Evolutionary conservation across 2,113 vertebrate genomes (phyloP), one percentile per base, ranked within the genome.

Genomic region (Microcebus jonahi): DNA sequence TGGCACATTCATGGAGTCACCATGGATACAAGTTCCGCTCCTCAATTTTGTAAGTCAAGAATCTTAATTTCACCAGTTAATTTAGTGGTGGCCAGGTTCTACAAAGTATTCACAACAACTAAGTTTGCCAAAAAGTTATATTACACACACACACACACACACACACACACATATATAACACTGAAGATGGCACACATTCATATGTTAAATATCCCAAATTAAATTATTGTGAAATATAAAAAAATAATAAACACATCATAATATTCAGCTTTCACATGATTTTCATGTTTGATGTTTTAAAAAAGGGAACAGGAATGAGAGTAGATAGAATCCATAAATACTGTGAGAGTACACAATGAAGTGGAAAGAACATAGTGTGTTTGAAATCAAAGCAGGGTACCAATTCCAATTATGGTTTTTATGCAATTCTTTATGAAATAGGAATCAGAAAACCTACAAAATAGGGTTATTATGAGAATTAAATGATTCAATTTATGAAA

Each of bases 21-120:
- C 96, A 97, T 98, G 97, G 97, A 96, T 91, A 98, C 97, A 89
- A 83, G 75, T 93, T 96, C 89, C 95, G 91, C 31, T 97, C 34
- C 63, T 94, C 94, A 88, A 75, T 95, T 97, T 89, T 90, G 86
- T 86, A 94, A 96, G 79, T 94, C 75, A 97, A 67, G 45, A 87
- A 81, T 96, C 91, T 93, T 91, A 96, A 96, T 95, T 95, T 96
- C 20, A 71, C 36, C 73, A 90, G 81, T 91, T 79, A 68, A 63
- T 97, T 42, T 88, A 76, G 39, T 18, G 7, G 9, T 83, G 45
- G 39, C 42, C 20, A 90, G 29, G 11, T 84, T 97, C 63, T 83
- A 61, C 15, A 86, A 45, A 80, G 31, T 36, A 63, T 76, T 94
- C 67, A 42, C 8, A 73, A 80, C 27, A 85, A 50, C 31, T 8